phyloP scores from a whole-genome alignment of 2,113 vertebrate genomes.

The Lampris megalopsis region DNA sequence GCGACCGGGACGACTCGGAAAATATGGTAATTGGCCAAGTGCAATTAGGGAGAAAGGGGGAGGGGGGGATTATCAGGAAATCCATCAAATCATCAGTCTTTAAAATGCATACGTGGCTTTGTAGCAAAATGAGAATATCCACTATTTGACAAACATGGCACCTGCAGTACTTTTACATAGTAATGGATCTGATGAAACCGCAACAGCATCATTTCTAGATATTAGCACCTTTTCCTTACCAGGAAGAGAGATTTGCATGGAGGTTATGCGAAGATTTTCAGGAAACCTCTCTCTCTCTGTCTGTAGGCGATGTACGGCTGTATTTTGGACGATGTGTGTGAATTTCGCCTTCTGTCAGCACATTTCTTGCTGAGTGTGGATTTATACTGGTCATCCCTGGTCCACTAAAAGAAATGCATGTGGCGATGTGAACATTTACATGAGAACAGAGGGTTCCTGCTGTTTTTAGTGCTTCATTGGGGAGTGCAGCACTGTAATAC shows the following conservation, averaged over 20 bases:
- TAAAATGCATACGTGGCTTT: neutral
- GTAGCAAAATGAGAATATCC: no score
- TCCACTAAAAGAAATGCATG: slow-evolving; percentile 17
- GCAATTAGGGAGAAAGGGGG: no score
- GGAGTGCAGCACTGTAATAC: no score
- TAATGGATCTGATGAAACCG: no score
- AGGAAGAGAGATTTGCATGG: no score
- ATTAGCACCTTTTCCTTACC: neutral
- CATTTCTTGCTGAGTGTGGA: slow-evolving; percentile 34
- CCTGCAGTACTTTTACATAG: no score
- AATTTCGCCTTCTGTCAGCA: neutral
- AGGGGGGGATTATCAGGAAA: neutral
- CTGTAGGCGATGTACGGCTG: neutral
- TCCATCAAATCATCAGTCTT: neutral
- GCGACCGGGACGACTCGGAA: no score
- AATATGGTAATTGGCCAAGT: no score
- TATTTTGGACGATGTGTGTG: neutral
- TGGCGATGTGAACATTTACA: neutral
- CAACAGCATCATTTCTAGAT: neutral
- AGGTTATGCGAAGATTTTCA: no score
- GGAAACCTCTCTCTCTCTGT: no score
- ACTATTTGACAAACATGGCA: no score
- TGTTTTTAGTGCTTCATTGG: slow-evolving; percentile 25
- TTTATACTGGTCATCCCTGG: neutral
- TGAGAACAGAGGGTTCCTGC: neutral